Conservation (phyloP, 2,888 invertebrate genomes). For the Lomographa bimaculata region DNA sequence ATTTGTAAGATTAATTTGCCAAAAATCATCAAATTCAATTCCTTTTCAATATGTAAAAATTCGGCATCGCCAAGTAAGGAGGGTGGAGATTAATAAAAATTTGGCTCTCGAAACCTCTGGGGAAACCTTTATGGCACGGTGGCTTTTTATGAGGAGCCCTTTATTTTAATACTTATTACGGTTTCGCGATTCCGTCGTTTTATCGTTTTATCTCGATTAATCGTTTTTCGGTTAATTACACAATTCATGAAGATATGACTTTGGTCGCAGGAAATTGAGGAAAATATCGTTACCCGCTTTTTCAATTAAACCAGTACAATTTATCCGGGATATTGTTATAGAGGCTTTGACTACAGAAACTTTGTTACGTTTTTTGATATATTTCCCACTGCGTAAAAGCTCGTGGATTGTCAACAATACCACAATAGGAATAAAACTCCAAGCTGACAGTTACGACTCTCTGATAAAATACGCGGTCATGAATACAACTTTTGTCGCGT, state of each 20-base stretch:
- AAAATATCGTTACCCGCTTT: constrained; percentile 17
- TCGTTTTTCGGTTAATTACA: constrained; percentile 69
- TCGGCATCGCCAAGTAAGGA: constrained; percentile 55
- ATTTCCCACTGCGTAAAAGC: background rate
- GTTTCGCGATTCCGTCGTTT: constrained; percentile 68
- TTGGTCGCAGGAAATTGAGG: constrained; percentile 23
- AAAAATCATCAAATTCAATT: constrained; percentile 60
- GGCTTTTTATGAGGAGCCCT: constrained; percentile 72
- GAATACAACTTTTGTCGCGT: constrained; percentile 11
- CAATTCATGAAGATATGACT: constrained; percentile 47
- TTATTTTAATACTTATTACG: constrained; percentile 75
- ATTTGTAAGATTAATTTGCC: constrained; percentile 36
- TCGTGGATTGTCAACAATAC: constrained; percentile 3
- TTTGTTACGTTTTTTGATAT: background rate
- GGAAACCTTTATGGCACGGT: constrained; percentile 73
- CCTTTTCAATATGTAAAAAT: constrained; percentile 64
- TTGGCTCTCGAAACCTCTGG: constrained; percentile 62
- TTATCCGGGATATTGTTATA: too few relatives aligned
- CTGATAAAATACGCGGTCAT: constrained; percentile 17
- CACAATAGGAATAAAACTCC: constrained; percentile 13
- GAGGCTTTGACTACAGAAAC: too few relatives aligned
- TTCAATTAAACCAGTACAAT: constrained; percentile 27
- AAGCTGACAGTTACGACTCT: constrained; percentile 12
- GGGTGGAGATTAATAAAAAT: constrained; percentile 76
- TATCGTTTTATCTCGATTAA: constrained; percentile 63